Conservation (phyloP, 2,888 invertebrate species). For the Barypeithes pellucidus region DNA sequence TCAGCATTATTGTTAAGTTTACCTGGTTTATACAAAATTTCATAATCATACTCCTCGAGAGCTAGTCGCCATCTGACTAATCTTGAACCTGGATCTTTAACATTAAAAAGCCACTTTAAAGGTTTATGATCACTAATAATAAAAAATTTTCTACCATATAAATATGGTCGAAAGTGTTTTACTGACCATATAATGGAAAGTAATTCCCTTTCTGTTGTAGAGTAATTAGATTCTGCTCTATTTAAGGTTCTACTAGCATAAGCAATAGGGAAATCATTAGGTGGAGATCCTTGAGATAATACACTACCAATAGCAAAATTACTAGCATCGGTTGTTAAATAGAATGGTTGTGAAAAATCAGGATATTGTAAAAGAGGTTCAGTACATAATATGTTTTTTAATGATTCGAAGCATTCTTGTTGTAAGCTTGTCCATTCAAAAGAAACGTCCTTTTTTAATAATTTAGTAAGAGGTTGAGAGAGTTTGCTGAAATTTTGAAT, state of each 20-base stretch:
- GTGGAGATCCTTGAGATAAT: conserved; percentile 34
- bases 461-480: background rate
- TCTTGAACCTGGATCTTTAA: conserved; percentile 62
- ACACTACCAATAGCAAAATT: conserved; percentile 43
- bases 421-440: conserved; percentile 48
- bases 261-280: conserved; percentile 42
- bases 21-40: conserved; percentile 43
- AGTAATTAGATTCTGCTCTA: conserved; percentile 57
- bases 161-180: conserved; percentile 38
- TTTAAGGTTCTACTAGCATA: conserved; percentile 46
- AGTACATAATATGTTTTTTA: conserved; percentile 40
- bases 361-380: conserved; percentile 49
- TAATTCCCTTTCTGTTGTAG: conserved; percentile 59
- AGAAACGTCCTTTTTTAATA: conserved; percentile 40
- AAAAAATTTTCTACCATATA: conserved; percentile 39
- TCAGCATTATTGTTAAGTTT: conserved; percentile 29
- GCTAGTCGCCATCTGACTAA: conserved; percentile 66
- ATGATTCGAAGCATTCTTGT: conserved; percentile 54
- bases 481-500: conserved; percentile 39
- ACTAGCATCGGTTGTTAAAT: conserved; percentile 44
- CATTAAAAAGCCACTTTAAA: conserved; percentile 63
- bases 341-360: conserved; percentile 38
- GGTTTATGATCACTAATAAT: conserved; percentile 66
- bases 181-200: conserved; percentile 32
- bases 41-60: conserved; percentile 59